Conservation (phyloP, 2,888 invertebrate species). For the Tipula helvola region DNA sequence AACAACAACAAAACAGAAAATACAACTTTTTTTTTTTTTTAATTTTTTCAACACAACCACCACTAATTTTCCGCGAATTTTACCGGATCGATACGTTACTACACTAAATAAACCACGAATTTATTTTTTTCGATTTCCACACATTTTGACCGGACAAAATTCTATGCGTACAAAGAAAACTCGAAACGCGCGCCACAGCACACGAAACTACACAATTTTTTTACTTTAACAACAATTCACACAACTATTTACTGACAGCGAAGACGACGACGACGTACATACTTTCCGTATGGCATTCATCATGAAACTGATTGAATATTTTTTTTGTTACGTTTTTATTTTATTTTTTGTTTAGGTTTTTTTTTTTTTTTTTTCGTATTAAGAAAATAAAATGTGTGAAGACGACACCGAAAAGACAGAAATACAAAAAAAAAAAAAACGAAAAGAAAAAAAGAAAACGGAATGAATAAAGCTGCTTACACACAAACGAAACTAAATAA, state of each 20-base stretch:
- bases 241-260: background rate
- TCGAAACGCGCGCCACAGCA: background rate
- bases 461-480: background rate
- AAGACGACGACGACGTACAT: background rate
- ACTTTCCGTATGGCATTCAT: background rate
- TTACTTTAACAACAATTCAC: background rate
- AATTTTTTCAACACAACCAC: background rate
- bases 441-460: background rate
- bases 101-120: background rate
- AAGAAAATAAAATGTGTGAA: constrained; percentile 4
- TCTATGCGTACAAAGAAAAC: background rate
- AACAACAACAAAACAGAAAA: background rate
- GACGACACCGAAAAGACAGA: constrained; percentile 4
- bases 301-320: background rate
- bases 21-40: background rate
- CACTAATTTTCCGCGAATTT: background rate
- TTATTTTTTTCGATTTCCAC: background rate
- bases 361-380: background rate
- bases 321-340: background rate
- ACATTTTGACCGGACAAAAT: background rate
- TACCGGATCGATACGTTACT: background rate
- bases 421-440: background rate
- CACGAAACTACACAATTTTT: background rate
- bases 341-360: background rate
- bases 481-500: background rate